Percentiles rank a stretch among this genome's conserved stretches.
These are phyloP conservation scores for Rhysida immarginata DNA, from an alignment of 1,140 invertebrate species.

Conservation along the genomic window DNA sequence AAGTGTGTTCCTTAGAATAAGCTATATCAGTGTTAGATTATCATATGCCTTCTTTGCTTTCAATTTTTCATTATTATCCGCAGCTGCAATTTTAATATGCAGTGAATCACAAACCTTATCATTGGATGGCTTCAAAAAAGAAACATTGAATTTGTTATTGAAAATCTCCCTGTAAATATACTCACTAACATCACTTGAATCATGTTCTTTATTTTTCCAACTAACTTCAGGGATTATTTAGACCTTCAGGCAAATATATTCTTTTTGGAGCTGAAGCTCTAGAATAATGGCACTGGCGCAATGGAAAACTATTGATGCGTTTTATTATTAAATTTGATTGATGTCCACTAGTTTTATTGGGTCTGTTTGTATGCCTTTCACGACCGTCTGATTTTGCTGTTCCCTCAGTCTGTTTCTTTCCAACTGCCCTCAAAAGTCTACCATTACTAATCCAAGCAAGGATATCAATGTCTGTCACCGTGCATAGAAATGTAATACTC, in stretches of 20 bases:
- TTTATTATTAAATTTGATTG: neutral
- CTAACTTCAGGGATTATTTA: neutral
- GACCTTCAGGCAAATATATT: neutral
- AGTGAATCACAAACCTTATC: neutral
- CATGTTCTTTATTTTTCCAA: neutral
- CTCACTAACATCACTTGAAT: neutral
- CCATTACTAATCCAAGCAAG: neutral
- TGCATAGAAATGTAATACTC: neutral
- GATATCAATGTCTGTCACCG: neutral
- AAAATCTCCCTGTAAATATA: neutral
- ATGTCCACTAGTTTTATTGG: neutral
- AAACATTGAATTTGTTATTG: neutral
- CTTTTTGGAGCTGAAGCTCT: neutral
- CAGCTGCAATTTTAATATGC: neutral
- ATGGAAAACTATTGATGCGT: neutral
- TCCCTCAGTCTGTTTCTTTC: neutral
- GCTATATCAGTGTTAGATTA: neutral
- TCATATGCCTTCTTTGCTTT: neutral
- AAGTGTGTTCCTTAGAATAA: neutral
- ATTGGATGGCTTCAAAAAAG: neutral
- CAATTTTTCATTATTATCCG: neutral
- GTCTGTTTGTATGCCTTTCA: too few species aligned
- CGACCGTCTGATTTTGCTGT: too few species aligned
- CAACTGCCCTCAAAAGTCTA: neutral
- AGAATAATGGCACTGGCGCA: neutral